phyloP scores from a whole-genome alignment of 30 jellyfish, hydroid and myxozoan genomes.

The Phacellophora camtschatica region DNA sequence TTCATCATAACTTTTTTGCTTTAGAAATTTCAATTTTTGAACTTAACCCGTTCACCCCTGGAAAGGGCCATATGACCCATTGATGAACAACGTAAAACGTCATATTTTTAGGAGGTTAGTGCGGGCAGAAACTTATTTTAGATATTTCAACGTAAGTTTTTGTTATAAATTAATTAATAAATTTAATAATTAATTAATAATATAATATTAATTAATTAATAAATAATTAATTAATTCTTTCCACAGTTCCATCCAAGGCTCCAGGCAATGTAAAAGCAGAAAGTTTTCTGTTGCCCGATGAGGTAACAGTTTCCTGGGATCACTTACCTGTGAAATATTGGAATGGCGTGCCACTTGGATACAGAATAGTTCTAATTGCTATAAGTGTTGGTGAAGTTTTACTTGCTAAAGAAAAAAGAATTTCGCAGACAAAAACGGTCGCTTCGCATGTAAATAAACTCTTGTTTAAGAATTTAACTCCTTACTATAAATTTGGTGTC shows the following conservation, averaged over 20 bases:
- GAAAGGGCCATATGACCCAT: no score
- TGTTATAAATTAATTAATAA: no score
- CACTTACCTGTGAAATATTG: conserved; percentile 19
- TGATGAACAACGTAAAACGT: no score
- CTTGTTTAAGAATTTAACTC: neutral
- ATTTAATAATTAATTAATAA: no score
- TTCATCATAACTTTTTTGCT: no score
- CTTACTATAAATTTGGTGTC: conserved; percentile 17
- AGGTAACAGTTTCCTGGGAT: conserved; percentile 23
- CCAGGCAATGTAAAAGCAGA: conserved; percentile 24
- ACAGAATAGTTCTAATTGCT: conserved; percentile 14
- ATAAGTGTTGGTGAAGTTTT: conserved; percentile 35
- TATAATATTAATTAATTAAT: neutral
- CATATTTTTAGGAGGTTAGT: no score
- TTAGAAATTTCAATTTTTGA: no score
- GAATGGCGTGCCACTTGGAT: conserved; percentile 60
- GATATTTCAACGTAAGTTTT: no score
- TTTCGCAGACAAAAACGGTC: neutral
- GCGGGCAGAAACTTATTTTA: no score
- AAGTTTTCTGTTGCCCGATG: conserved; percentile 34
- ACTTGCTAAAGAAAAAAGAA: neutral
- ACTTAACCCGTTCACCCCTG: no score
- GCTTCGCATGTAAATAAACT: neutral
- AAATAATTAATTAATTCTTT: neutral
- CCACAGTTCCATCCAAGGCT: conserved; percentile 49